Base-by-base conservation (phyloP, 92 coral and sea anemone genomes). In the Metridium senile region DNA sequence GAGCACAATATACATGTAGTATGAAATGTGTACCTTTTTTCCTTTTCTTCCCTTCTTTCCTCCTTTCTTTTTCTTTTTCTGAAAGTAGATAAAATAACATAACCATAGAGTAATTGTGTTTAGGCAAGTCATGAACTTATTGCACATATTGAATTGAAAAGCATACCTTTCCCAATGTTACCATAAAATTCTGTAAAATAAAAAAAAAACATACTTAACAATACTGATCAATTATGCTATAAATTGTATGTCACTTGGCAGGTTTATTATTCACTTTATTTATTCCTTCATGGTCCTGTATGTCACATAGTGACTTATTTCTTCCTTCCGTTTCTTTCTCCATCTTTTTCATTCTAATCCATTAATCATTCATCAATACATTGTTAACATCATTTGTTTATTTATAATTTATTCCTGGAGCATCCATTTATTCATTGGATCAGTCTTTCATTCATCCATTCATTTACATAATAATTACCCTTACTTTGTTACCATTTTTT, bases 31-130 rank as follows among this genome's bases (percentile, higher is more conserved):
- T 11, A 9, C 45, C 70, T 0, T 28, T 28, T 96, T 96, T 81
- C 92, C 92, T 74, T 86, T 92, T 75, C 79, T 92, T n/a, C 99
- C 99, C 51, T 91, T 96, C 65, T 92, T 96, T 11, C 97, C 99
- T 61, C 97, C 92, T 80, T 91, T 93, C 85, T 96, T 96, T 63
- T 94, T 94, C 95, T 94, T 94, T 83, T 94, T 94, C 93, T 94
- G 80, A 72, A 66, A 61, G 7, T 66, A 77, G 35, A 51, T 35
- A 22, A 33, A 28, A 57, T 33, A 25, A 39, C 49, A 39, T 13
- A 39, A 4, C 13, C 13, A 39, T 39, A 13, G 8, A 39, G 6
- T 39, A 39, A 39, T 39, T 39, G 6, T 39, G 49, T 39, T 4
- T 13, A 39, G 49, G 6, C 13, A 4, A 39, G 49, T 39, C 49